phyloP scores from a whole-genome alignment of 2,888 invertebrate species.

The Cephus pulcher region DNA sequence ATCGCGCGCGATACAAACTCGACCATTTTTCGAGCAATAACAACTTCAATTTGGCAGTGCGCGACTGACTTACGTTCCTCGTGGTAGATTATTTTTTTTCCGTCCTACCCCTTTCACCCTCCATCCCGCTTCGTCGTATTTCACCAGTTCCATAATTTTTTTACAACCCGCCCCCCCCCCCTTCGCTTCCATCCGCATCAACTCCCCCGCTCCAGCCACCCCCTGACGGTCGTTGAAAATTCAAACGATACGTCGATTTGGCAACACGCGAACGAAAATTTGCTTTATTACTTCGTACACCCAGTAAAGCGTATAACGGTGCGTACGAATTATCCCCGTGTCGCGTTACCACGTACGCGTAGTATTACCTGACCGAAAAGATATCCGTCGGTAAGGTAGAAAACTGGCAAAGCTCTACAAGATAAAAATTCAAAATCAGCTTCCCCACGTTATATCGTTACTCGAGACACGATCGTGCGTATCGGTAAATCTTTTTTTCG shows the following conservation, averaged over 20 bases:
- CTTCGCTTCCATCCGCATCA: no score
- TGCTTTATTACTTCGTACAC: not conserved
- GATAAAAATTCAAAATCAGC: not conserved
- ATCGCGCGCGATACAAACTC: constrained; percentile 16
- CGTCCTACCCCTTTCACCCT: not conserved
- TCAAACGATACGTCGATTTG: constrained; percentile 22
- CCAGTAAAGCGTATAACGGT: not conserved
- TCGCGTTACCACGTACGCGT: not conserved
- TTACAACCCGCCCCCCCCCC: no score
- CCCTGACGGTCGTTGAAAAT: not conserved
- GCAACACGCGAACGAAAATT: constrained; percentile 16
- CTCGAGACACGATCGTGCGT: not conserved
- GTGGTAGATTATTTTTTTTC: constrained; percentile 1
- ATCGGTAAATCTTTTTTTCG: no score
- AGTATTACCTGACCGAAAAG: no score
- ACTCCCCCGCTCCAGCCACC: no score
- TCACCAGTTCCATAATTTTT: not conserved
- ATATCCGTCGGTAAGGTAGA: no score
- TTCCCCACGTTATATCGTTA: not conserved
- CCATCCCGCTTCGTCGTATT: constrained; percentile 14
- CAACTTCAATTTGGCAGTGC: constrained; percentile 37
- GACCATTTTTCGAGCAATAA: constrained; percentile 30
- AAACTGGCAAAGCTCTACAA: no score
- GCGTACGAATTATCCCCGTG: not conserved
- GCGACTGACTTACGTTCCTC: constrained; percentile 31